Base-by-base conservation (phyloP, 2,113 vertebrate species). In the Piprites chloris region DNA sequence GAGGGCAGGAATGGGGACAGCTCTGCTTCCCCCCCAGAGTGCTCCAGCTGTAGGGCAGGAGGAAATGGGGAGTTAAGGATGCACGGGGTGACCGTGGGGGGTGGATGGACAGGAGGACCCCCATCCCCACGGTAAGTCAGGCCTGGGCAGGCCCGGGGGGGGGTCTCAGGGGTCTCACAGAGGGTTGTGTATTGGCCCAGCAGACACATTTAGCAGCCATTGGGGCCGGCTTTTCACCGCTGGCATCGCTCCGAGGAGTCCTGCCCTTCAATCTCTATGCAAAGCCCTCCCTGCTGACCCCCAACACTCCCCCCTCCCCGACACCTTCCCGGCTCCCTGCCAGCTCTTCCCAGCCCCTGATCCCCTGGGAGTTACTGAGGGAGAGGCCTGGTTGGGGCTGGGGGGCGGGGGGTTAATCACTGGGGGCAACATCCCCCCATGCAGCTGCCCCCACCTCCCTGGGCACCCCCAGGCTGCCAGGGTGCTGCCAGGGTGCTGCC, bases 141-240 rank as follows among this genome's bases (percentile, higher is more conserved):
- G 19, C 18, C 75, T 49, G 50, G 69, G 44, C 42, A 28, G 56
- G 74, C 21, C 20, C 27, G 20, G 85, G 87, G 20, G 85, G 87
- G 24, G 59, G 62, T 47, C 78, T 78, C 21, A 16, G 84, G 30
- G 44, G 55, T 77, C 76, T 59, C 56, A 7, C 53, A 17, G 73
- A 52, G 75, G 47, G 49, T 35, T 92, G 95, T 95, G 94, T 59
- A 72, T 95, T 89, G 94, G 77, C 68, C 75, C 89, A 75, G 72
- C 91, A 95, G 93, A 67, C 79, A 8, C 63, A 87, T 53, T 92
- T 46, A 88, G 88, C 79, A 30, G 83, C 90, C 83, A 55, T 61
- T n/a, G 53, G 13, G 52, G 68, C 19, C 5, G 14, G 17, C 82
- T 62, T 81, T 93, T 87, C 95, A 93, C 62, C 44, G 6, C 26